These are phyloP conservation scores for Rhyzopertha dominica DNA, from an alignment of 1,140 invertebrate species.

Conservation along the genomic window DNA sequence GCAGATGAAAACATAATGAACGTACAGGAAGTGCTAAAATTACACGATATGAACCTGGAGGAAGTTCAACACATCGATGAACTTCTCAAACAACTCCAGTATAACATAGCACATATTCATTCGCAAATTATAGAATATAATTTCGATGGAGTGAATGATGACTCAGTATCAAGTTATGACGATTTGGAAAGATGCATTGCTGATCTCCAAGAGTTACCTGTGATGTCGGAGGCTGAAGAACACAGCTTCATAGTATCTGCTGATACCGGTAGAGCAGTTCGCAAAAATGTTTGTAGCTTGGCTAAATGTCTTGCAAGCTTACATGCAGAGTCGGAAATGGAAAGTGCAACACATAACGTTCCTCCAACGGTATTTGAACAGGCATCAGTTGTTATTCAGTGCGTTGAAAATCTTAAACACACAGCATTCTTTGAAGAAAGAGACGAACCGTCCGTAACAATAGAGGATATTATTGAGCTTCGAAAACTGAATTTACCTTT, in stretches of 20 bases:
- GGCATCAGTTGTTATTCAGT: slow-evolving; percentile 33
- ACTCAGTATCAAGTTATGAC: slow-evolving; percentile 15
- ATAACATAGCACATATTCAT: slow-evolving; percentile 37
- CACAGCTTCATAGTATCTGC: slow-evolving; percentile 13
- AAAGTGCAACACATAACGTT: no score
- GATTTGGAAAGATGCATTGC: slow-evolving; percentile 35
- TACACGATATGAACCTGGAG: no score
- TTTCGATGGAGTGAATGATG: background rate
- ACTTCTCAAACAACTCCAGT: slow-evolving; percentile 32
- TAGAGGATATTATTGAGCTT: slow-evolving; percentile 27
- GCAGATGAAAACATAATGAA: slow-evolving; percentile 35
- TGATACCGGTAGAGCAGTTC: slow-evolving; percentile 14
- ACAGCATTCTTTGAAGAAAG: slow-evolving; percentile 21
- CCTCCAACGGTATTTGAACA: no score
- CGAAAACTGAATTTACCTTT: slow-evolving; percentile 28
- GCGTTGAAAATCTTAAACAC: slow-evolving; percentile 33
- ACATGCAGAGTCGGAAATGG: slow-evolving; percentile 28
- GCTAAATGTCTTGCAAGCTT: slow-evolving; percentile 32
- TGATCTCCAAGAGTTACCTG: slow-evolving; percentile 29
- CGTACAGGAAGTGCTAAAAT: slow-evolving; percentile 26
- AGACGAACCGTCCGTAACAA: slow-evolving; percentile 20
- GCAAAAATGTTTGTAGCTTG: slow-evolving; percentile 31
- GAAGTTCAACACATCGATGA: slow-evolving; percentile 14
- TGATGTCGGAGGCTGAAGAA: slow-evolving; percentile 25
- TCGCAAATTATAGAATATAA: slow-evolving; percentile 32